Percentiles rank a stretch among this genome's conserved stretches.
phyloP scores from a whole-genome alignment of 1,140 invertebrate species.

The Propsilocerus akamusi region DNA sequence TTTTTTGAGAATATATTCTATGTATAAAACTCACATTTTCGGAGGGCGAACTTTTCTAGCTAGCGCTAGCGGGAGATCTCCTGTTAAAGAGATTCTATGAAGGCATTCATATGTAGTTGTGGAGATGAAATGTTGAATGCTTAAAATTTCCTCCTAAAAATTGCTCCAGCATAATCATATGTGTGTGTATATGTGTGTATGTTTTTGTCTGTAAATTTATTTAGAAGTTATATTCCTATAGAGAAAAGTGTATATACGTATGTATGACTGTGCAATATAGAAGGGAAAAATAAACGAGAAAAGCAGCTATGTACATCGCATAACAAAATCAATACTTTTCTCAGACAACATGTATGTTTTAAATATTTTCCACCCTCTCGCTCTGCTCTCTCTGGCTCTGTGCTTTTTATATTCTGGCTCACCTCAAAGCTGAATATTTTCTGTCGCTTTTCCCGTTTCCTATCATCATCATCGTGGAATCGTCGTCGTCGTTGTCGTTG shows the following conservation, averaged over 20 bases:
- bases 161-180: not conserved
- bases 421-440: not conserved
- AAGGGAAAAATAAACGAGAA: conserved; percentile 3
- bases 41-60: too few relatives aligned
- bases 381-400: not conserved
- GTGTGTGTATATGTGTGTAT: not conserved
- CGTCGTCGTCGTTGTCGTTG: too few relatives aligned
- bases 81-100: too few relatives aligned
- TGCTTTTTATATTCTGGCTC: not conserved
- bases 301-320: conserved; percentile 3
- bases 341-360: conserved; percentile 3
- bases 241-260: not conserved
- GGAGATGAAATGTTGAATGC: too few relatives aligned
- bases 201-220: not conserved
- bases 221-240: not conserved
- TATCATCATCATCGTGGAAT: too few relatives aligned
- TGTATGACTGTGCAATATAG: not conserved
- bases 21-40: too few relatives aligned
- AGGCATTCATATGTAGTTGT: too few relatives aligned
- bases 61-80: too few relatives aligned
- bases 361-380: not conserved
- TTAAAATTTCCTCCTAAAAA: too few relatives aligned
- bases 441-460: too few relatives aligned
- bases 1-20: too few relatives aligned
- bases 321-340: conserved; percentile 4